A percentile compares a stretch with the other conserved stretches of the same genome.
These are phyloP conservation scores for Apis mellifera DNA, from an alignment of 1,140 invertebrate genomes.

Conservation along the genomic window DNA sequence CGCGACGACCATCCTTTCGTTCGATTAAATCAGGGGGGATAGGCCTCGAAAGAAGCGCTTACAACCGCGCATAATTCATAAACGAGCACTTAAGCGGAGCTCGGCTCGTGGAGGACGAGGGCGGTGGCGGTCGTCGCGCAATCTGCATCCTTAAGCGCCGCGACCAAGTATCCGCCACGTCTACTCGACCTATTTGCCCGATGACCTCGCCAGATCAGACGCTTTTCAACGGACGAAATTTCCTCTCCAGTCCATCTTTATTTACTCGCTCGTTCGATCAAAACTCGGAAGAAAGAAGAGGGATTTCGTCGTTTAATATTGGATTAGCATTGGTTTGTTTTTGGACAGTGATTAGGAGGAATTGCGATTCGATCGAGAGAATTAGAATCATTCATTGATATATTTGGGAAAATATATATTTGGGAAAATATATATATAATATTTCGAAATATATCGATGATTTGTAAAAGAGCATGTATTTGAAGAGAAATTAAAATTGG, in stretches of 20 bases:
- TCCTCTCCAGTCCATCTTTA: neutral
- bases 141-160: constrained; percentile 61
- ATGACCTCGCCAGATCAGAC: constrained; percentile 66
- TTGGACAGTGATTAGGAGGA: no score
- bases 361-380: no score
- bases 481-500: no score
- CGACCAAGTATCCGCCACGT: constrained; percentile 51
- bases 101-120: constrained; percentile 6
- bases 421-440: no score
- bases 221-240: constrained; percentile 57
- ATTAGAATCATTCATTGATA: no score
- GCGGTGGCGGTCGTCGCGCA: constrained; percentile 36
- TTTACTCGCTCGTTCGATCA: no score
- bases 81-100: constrained; percentile 38
- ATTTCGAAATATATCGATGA: no score
- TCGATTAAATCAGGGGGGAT: constrained; percentile 4
- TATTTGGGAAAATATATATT: no score
- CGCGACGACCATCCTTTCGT: neutral
- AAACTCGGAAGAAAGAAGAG: no score
- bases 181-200: constrained; percentile 72
- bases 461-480: no score
- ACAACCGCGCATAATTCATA: constrained; percentile 49
- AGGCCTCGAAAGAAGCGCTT: neutral
- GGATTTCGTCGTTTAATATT: no score
- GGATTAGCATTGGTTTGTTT: no score